Conservation (phyloP, 2,113 vertebrate species). For the Pituophis catenifer region DNA sequence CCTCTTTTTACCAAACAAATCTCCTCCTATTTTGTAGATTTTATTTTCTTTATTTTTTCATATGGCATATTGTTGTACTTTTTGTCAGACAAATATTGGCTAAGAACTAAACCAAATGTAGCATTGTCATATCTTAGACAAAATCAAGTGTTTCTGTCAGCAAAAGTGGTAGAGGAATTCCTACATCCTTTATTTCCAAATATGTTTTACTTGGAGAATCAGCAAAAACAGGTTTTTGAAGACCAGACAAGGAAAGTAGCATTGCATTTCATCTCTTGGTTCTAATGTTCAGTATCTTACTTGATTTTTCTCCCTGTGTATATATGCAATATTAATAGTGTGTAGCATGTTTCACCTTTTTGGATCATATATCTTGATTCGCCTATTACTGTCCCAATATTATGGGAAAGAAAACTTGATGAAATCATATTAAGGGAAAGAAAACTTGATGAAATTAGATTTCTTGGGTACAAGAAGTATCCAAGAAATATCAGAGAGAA, state of each 20-base stretch:
- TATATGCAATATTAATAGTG: not conserved
- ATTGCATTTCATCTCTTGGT: not conserved
- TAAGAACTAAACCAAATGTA: not conserved
- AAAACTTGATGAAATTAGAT: not conserved
- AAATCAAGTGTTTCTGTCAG: not conserved
- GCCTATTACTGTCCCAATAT: not conserved
- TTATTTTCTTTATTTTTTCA: conserved; percentile 10
- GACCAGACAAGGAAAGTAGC: not conserved
- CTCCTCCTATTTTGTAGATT: conserved; percentile 26
- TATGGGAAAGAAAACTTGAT: not conserved
- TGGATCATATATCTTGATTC: not conserved
- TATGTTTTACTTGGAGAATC: not conserved
- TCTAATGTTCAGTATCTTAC: not conserved
- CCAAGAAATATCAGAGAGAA: not conserved
- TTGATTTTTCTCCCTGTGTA: not conserved
- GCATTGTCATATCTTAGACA: not conserved
- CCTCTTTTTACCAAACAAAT: conserved; percentile 51
- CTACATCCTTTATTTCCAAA: not conserved
- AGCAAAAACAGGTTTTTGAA: not conserved
- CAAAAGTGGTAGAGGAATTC: not conserved
- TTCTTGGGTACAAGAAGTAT: not conserved
- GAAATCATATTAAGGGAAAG: not conserved
- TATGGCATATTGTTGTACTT: not conserved
- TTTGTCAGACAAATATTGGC: not conserved
- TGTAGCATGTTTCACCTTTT: not conserved